phyloP scores from a whole-genome alignment of 2,797 vertebrate genomes.

The Brachymystax lenok region DNA sequence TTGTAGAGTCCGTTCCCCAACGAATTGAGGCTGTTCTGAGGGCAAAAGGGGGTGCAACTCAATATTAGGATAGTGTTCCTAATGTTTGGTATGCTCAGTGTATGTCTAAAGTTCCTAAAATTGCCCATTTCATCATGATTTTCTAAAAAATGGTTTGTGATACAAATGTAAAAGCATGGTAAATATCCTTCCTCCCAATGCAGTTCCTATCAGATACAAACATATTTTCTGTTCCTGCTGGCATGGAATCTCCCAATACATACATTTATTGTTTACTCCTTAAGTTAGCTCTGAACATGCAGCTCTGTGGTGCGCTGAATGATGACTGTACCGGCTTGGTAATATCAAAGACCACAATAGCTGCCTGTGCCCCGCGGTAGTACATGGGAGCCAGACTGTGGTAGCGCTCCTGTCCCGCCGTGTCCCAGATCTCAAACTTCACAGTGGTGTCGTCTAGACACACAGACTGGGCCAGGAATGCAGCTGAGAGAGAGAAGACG shows the following conservation, averaged over 20 bases:
- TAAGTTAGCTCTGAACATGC: not conserved
- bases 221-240: no score
- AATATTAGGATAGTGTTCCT: no score
- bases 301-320: not conserved
- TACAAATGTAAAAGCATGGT: no score
- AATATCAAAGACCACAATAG: constrained; percentile 86
- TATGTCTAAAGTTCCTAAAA: no score
- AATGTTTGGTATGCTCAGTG: no score
- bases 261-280: not conserved
- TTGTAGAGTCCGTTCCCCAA: no score
- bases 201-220: no score
- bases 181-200: no score
- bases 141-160: no score
- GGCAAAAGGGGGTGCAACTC: no score
- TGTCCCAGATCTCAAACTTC: constrained; percentile 90
- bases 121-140: no score
- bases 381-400: constrained; percentile 89
- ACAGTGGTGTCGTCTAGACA: constrained; percentile 85
- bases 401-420: constrained; percentile 85
- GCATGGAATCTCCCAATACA: not conserved
- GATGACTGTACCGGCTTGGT: constrained; percentile 77
- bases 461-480: constrained; percentile 85
- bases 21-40: no score
- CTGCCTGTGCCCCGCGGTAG: constrained; percentile 85
- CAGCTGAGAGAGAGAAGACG: constrained; percentile 64